A percentile compares a stretch with the other conserved stretches of the same genome.
Evolutionary conservation across 2,888 invertebrate species (phyloP).

Genomic region (Thalpophila matura): DNA sequence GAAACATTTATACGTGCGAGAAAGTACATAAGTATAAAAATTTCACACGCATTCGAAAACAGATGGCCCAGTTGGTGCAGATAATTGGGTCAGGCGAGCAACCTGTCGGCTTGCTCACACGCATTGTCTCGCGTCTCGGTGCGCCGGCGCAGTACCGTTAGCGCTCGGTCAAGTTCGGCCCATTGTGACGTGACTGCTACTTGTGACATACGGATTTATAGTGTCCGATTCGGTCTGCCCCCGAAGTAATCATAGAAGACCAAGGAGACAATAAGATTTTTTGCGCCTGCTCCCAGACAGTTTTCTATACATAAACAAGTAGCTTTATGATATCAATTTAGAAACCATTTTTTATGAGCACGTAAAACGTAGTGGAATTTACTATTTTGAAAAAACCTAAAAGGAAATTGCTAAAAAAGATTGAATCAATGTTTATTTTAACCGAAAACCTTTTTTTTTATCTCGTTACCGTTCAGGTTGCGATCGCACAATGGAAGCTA

Average conservation of each 20-base stretch:
- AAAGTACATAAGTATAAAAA: constrained; percentile 77
- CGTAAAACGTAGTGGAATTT: constrained; percentile 28
- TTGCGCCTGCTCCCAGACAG: constrained; percentile 1
- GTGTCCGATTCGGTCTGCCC: constrained; percentile 59
- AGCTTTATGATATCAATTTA: constrained; percentile 31
- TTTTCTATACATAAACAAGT: constrained; percentile 25
- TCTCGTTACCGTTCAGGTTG: constrained; percentile 42
- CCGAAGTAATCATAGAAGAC: constrained; percentile 35
- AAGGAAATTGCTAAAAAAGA: constrained; percentile 31
- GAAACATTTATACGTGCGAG: constrained; percentile 69
- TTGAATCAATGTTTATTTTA: constrained; percentile 37
- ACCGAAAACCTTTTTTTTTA: constrained; percentile 40
- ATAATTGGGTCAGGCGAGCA: constrained; percentile 90
- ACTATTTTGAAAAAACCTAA: constrained; percentile 34
- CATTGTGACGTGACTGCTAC: constrained; percentile 84
- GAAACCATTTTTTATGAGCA: background rate
- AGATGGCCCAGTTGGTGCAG: constrained; percentile 81
- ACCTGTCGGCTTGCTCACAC: constrained; percentile 85
- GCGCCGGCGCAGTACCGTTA: constrained; percentile 83
- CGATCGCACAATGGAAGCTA: constrained; percentile 45
- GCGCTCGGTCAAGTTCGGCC: constrained; percentile 87
- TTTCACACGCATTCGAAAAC: constrained; percentile 86
- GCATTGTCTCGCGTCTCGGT: constrained; percentile 85
- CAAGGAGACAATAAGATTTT: constrained; percentile 21
- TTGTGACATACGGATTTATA: constrained; percentile 79